Percentiles rank a stretch among this genome's conserved stretches.
phyloP scores from a whole-genome alignment of 2,888 invertebrate genomes.

The Mythimna lalbum region DNA sequence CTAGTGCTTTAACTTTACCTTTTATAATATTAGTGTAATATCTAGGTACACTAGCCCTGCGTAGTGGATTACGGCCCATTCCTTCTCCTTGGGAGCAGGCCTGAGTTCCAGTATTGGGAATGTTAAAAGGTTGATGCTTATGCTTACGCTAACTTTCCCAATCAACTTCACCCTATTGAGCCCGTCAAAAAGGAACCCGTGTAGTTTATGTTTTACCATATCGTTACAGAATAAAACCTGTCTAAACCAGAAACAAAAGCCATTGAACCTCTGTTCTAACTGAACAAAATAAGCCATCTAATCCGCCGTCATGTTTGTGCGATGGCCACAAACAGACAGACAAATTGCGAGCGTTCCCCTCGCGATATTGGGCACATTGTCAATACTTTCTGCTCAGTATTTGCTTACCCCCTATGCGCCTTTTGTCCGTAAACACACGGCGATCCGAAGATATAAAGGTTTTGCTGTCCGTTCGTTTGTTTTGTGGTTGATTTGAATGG shows the following conservation, averaged over 20 bases:
- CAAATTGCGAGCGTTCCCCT: slow-evolving; percentile 58
- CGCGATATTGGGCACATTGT: slow-evolving; percentile 62
- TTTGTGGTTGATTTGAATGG: slow-evolving; percentile 16
- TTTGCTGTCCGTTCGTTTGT: slow-evolving; percentile 31
- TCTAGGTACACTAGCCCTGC: too few relatives aligned
- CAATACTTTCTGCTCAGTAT: slow-evolving; percentile 54
- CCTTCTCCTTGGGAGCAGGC: too few relatives aligned
- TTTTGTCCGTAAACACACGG: slow-evolving; percentile 56
- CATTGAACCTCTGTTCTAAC: slow-evolving; percentile 22
- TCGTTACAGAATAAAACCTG: neutral
- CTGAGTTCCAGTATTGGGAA: too few relatives aligned
- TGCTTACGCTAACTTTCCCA: too few relatives aligned
- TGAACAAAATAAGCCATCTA: slow-evolving; percentile 46
- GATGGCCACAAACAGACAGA: slow-evolving; percentile 54
- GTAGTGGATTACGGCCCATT: too few relatives aligned
- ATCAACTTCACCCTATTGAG: too few relatives aligned
- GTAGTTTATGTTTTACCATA: neutral
- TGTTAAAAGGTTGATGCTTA: too few relatives aligned
- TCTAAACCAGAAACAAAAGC: slow-evolving; percentile 9
- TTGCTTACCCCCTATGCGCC: slow-evolving; percentile 53
- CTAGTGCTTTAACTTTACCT: too few relatives aligned
- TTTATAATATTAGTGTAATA: too few relatives aligned
- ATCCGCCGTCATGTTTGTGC: slow-evolving; percentile 53
- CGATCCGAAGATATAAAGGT: slow-evolving; percentile 32
- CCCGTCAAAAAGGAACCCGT: too few relatives aligned